A percentile compares a stretch with the other conserved stretches of the same genome.
Evolutionary conservation across 2,113 vertebrate species (phyloP).

Genomic region (Vulpes vulpes): DNA sequence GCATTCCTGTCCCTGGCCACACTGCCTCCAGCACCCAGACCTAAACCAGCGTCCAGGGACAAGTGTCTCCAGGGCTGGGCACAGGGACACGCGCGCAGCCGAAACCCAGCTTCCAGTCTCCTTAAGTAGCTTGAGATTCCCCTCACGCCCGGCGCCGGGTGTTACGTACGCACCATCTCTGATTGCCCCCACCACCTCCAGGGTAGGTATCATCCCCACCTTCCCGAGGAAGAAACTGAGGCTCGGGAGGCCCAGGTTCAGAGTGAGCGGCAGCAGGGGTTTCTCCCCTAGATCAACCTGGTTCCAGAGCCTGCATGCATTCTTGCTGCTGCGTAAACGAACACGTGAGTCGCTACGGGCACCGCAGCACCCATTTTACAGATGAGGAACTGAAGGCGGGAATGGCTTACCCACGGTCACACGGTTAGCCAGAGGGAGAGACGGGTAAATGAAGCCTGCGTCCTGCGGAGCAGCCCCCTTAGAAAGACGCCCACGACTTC

Average conservation of each 20-base stretch:
- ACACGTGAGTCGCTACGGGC: rapidly evolving
- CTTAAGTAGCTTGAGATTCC: not conserved
- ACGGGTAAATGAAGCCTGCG: not conserved
- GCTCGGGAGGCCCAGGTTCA: not conserved
- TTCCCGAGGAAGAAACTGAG: not conserved
- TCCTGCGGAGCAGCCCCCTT: too few species aligned
- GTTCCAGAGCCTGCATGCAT: not conserved
- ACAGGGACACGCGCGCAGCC: rapidly evolving
- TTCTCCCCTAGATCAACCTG: not conserved
- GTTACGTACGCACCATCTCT: rapidly evolving
- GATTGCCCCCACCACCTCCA: not conserved
- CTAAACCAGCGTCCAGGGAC: not conserved
- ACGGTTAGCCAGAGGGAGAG: not conserved
- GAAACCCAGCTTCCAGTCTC: not conserved
- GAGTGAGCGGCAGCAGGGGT: not conserved
- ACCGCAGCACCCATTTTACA: not conserved
- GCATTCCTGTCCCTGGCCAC: not conserved
- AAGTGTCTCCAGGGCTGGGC: not conserved
- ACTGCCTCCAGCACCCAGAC: not conserved
- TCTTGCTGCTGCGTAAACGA: not conserved
- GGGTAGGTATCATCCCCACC: not conserved
- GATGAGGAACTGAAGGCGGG: rapidly evolving
- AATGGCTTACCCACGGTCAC: not conserved
- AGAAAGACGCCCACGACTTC: not conserved
- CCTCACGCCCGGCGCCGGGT: rapidly evolving